Evolutionary conservation across 2,888 invertebrate genomes (phyloP).

Genomic region (Hemithea aestivaria): DNA sequence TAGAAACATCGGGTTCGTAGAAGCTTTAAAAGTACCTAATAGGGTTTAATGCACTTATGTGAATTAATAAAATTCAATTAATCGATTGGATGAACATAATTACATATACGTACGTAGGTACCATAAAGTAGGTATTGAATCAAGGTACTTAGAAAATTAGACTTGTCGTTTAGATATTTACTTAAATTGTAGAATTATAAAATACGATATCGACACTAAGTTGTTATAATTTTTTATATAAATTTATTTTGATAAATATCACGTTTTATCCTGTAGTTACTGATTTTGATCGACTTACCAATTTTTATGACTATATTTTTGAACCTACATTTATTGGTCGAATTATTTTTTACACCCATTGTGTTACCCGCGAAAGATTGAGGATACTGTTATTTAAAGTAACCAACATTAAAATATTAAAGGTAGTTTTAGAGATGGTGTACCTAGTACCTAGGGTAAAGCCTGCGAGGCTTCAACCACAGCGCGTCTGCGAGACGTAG

Average conservation of each 20-base stretch:
- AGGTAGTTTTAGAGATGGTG: constrained; percentile 6
- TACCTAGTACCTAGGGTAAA: too few species aligned
- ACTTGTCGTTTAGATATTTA: constrained; percentile 63
- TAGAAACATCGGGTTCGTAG: constrained; percentile 29
- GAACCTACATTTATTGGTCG: constrained; percentile 30
- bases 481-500: too few species aligned
- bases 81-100: constrained; percentile 26
- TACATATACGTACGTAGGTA: constrained; percentile 29
- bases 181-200: constrained; percentile 55
- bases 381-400: constrained; percentile 36
- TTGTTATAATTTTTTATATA: constrained; percentile 61
- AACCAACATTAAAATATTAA: too few species aligned
- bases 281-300: constrained; percentile 44
- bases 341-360: constrained; percentile 34
- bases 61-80: constrained; percentile 36
- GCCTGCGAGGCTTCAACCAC: too few species aligned
- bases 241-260: constrained; percentile 69
- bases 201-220: constrained; percentile 33
- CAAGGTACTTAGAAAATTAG: constrained; percentile 49
- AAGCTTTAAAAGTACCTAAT: constrained; percentile 30
- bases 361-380: not conserved
- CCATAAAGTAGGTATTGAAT: constrained; percentile 34
- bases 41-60: constrained; percentile 32
- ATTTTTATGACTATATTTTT: constrained; percentile 39
- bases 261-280: constrained; percentile 47